Conservation (phyloP, 2,888 invertebrate species). For the Saturnia pavonia region DNA sequence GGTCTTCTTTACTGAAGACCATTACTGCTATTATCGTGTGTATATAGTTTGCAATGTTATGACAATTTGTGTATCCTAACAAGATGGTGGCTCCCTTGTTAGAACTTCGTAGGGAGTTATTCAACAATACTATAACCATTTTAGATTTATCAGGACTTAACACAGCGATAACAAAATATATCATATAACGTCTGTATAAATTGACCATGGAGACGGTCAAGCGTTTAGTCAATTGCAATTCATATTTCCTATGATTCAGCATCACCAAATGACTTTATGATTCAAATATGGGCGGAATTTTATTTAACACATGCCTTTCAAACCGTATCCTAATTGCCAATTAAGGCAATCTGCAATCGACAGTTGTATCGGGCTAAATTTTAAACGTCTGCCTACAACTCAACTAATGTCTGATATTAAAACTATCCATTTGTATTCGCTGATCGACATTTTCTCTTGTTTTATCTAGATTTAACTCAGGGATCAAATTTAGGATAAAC, state of each 20-base stretch:
- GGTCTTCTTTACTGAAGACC: no score
- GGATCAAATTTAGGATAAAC: not conserved
- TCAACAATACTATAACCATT: no score
- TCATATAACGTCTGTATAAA: not conserved
- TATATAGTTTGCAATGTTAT: no score
- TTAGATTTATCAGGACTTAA: not conserved
- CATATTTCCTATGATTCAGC: constrained; percentile 2
- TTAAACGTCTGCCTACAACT: not conserved
- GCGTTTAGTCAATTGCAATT: not conserved
- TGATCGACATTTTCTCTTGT: not conserved
- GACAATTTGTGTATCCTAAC: no score
- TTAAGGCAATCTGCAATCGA: constrained; percentile 8
- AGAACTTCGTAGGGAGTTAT: no score
- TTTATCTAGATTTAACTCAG: not conserved
- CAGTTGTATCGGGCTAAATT: not conserved
- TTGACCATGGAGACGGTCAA: not conserved
- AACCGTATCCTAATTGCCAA: constrained; percentile 1
- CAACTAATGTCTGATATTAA: not conserved
- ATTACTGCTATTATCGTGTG: no score
- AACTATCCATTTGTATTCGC: not conserved
- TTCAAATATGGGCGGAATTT: constrained; percentile 3
- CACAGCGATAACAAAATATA: not conserved
- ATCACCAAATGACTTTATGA: constrained; percentile 5
- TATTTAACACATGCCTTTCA: constrained; percentile 6
- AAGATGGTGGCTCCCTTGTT: no score